Evolutionary conservation across 2,797 vertebrate genomes (phyloP), one percentile per base, ranked within the genome.

Genomic region (Crenuchus spilurus): DNA sequence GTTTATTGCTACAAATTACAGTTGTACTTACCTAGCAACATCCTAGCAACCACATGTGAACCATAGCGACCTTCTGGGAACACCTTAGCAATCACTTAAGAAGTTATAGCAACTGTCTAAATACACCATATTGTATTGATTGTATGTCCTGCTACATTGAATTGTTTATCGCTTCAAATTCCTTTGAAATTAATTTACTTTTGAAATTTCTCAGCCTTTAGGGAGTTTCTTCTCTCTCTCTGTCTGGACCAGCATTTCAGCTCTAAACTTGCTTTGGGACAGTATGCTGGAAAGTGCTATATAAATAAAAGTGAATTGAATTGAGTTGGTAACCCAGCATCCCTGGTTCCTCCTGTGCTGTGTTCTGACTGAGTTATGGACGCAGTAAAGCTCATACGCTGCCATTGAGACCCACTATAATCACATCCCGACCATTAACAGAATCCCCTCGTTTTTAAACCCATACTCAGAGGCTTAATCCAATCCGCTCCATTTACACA

Each of bases 401-500:
- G 55, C 61, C 46, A 61, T 39, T 24, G 70, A 44, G 5, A 52
- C 68, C 49, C 30, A n/a, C 63, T 70, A 76, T 78, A 83, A 80
- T 83, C 67, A 30, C 79, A 76, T 83, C 66, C 60, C 26, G 51
- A 22, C 60, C 79, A 80, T 81, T 83, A 78, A 78, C 79, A 77
- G 68, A 82, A 85, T 76, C 61, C 74, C 65, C 28, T 66, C 62
- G 49, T 83, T 77, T 77, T 82, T 72, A 79, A 68, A 75, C 73
- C 73, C 61, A 52, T 69, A 70, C 58, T 37, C 62, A 22, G 35
- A 33, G 16, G 26, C 62, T 14, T 84, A 84, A 84, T 84, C 73
- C 60, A 82, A 83, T 84, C 68, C 51, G 10, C 39, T 76, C 76
- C 81, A 80, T 80, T 84, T 75, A 70, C 79, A 62, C 62, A 75